These are phyloP conservation scores for Lutjanus erythropterus DNA, from an alignment of 2,113 vertebrate genomes.

Conservation along the genomic window DNA sequence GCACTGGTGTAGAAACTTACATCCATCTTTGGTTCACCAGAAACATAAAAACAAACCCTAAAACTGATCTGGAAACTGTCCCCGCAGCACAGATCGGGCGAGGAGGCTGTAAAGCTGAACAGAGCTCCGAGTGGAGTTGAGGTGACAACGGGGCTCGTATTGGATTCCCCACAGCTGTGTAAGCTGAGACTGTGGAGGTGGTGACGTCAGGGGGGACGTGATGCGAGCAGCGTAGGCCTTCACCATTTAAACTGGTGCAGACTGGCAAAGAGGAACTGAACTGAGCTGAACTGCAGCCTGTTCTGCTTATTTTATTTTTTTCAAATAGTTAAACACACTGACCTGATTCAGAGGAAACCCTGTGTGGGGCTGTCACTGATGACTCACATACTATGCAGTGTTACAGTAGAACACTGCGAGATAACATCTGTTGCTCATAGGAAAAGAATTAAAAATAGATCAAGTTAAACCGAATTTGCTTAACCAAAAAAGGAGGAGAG, in stretches of 20 bases:
- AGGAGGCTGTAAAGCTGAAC: background rate
- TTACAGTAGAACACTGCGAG: background rate
- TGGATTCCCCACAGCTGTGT: slow-evolving; percentile 56
- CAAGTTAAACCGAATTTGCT: too few relatives aligned
- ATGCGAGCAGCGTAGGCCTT: slow-evolving; percentile 28
- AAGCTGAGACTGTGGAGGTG: slow-evolving; percentile 53
- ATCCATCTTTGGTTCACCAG: background rate
- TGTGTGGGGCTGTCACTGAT: background rate
- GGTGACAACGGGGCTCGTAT: slow-evolving; percentile 22
- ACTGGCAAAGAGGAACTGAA: background rate
- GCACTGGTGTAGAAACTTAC: background rate
- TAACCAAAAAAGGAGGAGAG: background rate
- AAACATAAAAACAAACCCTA: background rate
- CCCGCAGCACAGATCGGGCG: background rate
- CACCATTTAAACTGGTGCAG: background rate
- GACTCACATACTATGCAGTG: slow-evolving; percentile 4
- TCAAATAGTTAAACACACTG: background rate
- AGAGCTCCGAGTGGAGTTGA: slow-evolving; percentile 1
- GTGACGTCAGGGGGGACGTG: slow-evolving; percentile 59
- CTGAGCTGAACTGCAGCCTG: background rate
- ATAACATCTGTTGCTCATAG: background rate
- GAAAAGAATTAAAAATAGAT: background rate
- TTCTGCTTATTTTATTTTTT: background rate
- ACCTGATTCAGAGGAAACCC: background rate
- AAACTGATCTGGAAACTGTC: background rate